A percentile compares a stretch with the other conserved stretches of the same genome.
Conservation (phyloP, 2,797 vertebrate genomes). For the Clangula hyemalis region DNA sequence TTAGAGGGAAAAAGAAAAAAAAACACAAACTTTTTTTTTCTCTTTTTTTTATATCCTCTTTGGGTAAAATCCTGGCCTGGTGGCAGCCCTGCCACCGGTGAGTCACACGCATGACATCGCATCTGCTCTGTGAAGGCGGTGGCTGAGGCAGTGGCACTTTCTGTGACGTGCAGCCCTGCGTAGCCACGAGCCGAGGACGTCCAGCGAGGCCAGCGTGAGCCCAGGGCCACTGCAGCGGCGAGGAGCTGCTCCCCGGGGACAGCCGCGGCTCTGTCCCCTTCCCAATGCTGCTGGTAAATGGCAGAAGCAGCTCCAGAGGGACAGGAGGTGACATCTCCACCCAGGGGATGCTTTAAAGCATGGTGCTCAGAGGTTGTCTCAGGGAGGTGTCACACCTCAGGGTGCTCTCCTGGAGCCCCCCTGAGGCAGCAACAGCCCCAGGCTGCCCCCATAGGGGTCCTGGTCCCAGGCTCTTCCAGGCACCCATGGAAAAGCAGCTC, state of each 20-base stretch:
- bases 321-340: accelerated
- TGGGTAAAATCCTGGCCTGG: neutral
- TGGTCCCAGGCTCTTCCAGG: neutral
- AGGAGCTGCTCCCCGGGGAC: neutral
- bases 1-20: neutral
- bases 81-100: neutral
- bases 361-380: accelerated
- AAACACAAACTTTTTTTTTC: neutral
- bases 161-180: neutral
- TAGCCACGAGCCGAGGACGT: accelerated
- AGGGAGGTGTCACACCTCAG: neutral
- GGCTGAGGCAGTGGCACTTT: neutral
- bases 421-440: neutral
- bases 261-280: neutral
- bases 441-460: neutral
- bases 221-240: accelerated
- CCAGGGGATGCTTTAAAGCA: neutral
- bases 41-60: neutral
- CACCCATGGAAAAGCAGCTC: neutral
- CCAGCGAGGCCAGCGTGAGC: neutral
- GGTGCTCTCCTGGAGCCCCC: neutral
- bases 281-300: accelerated
- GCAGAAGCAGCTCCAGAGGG: neutral
- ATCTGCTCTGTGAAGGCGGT: neutral
- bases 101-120: neutral